Conservation (phyloP, 2,113 vertebrate genomes). For the Anthoscopus minutus region DNA sequence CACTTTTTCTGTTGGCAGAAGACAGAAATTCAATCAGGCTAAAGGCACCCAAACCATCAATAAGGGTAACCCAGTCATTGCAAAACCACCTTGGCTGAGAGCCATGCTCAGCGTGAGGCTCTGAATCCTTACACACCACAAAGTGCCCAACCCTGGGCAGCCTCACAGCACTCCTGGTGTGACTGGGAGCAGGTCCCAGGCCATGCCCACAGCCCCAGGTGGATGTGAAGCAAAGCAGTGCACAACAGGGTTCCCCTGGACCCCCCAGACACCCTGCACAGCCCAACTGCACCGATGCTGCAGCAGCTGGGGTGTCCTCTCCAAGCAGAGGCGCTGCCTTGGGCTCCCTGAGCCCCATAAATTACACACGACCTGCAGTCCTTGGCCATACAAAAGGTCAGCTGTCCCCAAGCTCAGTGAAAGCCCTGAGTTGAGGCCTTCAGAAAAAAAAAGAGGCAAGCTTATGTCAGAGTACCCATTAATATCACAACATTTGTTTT, state of each 20-base stretch:
- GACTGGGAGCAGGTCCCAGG: background rate
- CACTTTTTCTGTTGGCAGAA: background rate
- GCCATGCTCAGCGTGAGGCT: background rate
- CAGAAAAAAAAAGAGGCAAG: background rate
- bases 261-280: rapidly evolving
- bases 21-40: background rate
- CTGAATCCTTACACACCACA: background rate
- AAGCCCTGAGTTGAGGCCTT: background rate
- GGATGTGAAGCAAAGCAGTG: background rate
- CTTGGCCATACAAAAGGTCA: background rate
- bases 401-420: background rate
- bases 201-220: background rate
- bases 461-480: background rate
- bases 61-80: background rate
- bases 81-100: background rate
- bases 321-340: rapidly evolving
- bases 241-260: background rate
- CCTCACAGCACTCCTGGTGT: rapidly evolving
- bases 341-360: background rate
- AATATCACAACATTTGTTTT: background rate
- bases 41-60: background rate
- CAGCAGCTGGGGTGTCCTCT: background rate
- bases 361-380: rapidly evolving
- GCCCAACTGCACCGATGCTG: background rate
- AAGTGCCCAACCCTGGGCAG: background rate